A percentile compares a stretch with the other conserved stretches of the same genome.
These are phyloP conservation scores for Caenorhabditis sulstoni DNA, from an alignment of 2,888 invertebrate species.

Conservation along the genomic window DNA sequence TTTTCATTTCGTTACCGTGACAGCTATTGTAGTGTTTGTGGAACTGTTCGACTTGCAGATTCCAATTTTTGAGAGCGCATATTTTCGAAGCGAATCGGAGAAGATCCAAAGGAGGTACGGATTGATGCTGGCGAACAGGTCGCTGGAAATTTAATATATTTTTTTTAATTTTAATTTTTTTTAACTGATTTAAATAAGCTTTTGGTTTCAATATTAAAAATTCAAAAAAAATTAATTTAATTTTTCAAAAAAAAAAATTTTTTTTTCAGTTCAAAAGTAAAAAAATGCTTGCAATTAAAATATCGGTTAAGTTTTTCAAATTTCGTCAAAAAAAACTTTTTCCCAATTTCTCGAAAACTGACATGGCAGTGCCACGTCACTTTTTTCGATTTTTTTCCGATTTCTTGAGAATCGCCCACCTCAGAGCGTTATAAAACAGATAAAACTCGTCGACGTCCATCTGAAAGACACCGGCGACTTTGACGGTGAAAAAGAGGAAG, in stretches of 20 bases:
- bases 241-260: background rate
- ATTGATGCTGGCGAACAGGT: conserved; percentile 44
- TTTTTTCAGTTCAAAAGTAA: background rate
- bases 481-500: conserved; percentile 31
- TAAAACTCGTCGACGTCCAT: conserved; percentile 44
- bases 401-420: conserved; percentile 2
- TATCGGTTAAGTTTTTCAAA: too few species aligned
- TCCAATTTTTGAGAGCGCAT: conserved; percentile 19
- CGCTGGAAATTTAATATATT: conserved; percentile 24
- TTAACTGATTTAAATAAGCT: too few species aligned
- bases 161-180: background rate
- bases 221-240: too few species aligned
- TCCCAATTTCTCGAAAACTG: background rate
- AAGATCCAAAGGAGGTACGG: conserved; percentile 52
- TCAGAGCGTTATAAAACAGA: conserved; percentile 37
- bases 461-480: conserved; percentile 2
- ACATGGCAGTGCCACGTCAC: too few species aligned
- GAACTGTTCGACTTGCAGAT: background rate
- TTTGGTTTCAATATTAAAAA: too few species aligned
- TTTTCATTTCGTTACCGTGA: background rate
- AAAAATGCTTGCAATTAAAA: too few species aligned
- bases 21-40: background rate
- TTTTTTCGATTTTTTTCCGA: background rate
- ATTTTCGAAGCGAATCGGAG: conserved; percentile 47
- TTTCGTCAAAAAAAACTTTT: too few species aligned